Base-by-base conservation (phyloP, 2,888 invertebrate genomes). In the Sphaerophoria rueppellii region DNA sequence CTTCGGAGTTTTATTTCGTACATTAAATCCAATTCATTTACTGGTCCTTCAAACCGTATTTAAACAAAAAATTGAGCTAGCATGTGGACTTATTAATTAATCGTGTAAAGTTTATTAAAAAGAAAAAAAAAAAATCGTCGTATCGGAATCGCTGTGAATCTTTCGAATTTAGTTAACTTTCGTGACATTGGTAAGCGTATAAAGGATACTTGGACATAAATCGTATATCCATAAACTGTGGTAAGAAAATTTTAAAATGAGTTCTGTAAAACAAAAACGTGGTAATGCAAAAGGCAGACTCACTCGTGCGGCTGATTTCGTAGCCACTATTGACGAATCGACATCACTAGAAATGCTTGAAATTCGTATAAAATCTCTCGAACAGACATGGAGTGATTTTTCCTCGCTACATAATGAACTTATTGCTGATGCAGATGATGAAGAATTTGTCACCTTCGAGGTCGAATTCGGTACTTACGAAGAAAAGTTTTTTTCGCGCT, bases 381-480 rank as follows among this genome's bases (percentile, higher is more conserved):
- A 71, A n/a, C 58, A 71, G 37, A 12, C 58, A 0, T 71, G 58
- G 58, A 4, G 48, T 11, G 71, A 71, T 0, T 58, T 71, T 43
- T 35, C 48, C 6, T 14, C 11, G 7, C 50, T 58, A 52, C 50
- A 71, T 32, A 50, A 58, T 37, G n/a, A 57, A 35, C 34, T 57
- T 6, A n/a, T 71, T 9, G 16, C 35, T 11, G 50, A 60, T 3
- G 40, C 35, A 58, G 43, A 71, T 12, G 58, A 46, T 16, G 24
- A 37, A 5, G 48, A 14, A 2, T 58, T 46, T 24, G 50, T n/a
- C 5, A 50, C 48, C 37, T 60, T 32, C 32, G 65, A 71, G 34
- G 11, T 34, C 12, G 76, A 81, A 16, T 48, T 60, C 9, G 71
- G 67, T 35, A 69, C 69, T 0, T 74, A 74, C 48, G 74, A 80